phyloP scores from a whole-genome alignment of 2,888 invertebrate species.

The Yponomeuta plumbellus region DNA sequence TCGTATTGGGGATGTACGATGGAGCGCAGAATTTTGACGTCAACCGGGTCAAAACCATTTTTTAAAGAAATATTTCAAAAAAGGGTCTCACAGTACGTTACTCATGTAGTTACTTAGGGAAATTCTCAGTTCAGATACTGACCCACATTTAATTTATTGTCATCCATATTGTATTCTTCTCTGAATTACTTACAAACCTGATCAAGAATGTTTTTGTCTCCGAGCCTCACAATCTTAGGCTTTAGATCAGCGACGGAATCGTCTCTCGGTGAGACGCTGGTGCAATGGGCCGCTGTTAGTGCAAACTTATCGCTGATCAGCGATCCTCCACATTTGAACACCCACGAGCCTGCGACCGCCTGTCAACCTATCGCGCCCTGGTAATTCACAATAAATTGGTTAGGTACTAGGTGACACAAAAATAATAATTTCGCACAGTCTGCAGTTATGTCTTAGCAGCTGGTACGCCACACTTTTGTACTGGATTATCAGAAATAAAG shows the following conservation, averaged over 20 bases:
- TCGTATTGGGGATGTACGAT: neutral
- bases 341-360: conserved; percentile 30
- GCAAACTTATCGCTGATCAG: conserved; percentile 78
- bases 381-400: conserved; percentile 9
- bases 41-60: too few relatives aligned
- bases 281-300: conserved; percentile 81
- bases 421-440: too few relatives aligned
- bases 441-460: too few relatives aligned
- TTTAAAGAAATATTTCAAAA: too few relatives aligned
- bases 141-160: too few relatives aligned
- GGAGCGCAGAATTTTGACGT: too few relatives aligned
- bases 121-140: too few relatives aligned
- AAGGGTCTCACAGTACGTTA: too few relatives aligned
- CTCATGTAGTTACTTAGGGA: too few relatives aligned
- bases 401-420: too few relatives aligned
- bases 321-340: conserved; percentile 76
- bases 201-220: conserved; percentile 33
- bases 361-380: conserved; percentile 44
- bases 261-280: conserved; percentile 27
- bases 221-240: conserved; percentile 40
- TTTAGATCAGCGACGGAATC: conserved; percentile 25
- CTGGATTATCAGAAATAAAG: neutral
- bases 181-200: conserved; percentile 23
- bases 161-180: too few relatives aligned
- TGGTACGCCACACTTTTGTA: too few relatives aligned